Conservation (phyloP, 2,888 invertebrate genomes). For the Bedellia somnulentella region DNA sequence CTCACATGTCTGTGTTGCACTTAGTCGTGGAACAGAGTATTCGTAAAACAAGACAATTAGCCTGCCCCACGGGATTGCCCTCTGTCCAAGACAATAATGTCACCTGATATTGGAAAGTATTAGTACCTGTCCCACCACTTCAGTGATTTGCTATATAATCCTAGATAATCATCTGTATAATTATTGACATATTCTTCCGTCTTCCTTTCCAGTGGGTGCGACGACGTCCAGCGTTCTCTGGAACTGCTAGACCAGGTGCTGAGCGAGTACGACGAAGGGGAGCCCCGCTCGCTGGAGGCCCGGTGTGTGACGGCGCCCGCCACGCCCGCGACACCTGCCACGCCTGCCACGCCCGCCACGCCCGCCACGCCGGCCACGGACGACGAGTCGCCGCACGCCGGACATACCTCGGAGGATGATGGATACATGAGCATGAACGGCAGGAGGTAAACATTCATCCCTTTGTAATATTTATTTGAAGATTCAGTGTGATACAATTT, state of each 20-base stretch:
- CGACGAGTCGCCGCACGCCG: slow-evolving; percentile 77
- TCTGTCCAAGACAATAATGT: too few relatives aligned
- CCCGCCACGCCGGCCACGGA: slow-evolving; percentile 60
- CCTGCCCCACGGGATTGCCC: too few relatives aligned
- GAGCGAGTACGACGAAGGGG: slow-evolving; percentile 86
- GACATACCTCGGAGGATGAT: slow-evolving; percentile 88
- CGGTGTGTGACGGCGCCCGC: slow-evolving; percentile 35
- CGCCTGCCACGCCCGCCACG: slow-evolving; percentile 57
- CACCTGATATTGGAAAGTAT: too few relatives aligned
- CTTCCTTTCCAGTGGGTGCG: slow-evolving; percentile 71
- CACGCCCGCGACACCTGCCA: slow-evolving; percentile 55
- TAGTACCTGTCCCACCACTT: too few relatives aligned
- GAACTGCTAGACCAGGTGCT: slow-evolving; percentile 86
- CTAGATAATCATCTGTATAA: too few relatives aligned
- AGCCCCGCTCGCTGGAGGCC: slow-evolving; percentile 51
- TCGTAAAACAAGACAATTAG: too few relatives aligned
- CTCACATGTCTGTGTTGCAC: too few relatives aligned
- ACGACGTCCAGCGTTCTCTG: slow-evolving; percentile 86
- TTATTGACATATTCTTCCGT: too few relatives aligned
- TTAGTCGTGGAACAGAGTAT: too few relatives aligned
- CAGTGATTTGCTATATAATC: too few relatives aligned
- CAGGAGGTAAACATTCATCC: slow-evolving; percentile 60
- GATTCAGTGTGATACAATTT: neutral
- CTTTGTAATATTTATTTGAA: slow-evolving; percentile 9
- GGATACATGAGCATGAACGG: slow-evolving; percentile 93